These are phyloP conservation scores for Nomada fucata DNA, from an alignment of 2,888 invertebrate genomes.

Conservation along the genomic window DNA sequence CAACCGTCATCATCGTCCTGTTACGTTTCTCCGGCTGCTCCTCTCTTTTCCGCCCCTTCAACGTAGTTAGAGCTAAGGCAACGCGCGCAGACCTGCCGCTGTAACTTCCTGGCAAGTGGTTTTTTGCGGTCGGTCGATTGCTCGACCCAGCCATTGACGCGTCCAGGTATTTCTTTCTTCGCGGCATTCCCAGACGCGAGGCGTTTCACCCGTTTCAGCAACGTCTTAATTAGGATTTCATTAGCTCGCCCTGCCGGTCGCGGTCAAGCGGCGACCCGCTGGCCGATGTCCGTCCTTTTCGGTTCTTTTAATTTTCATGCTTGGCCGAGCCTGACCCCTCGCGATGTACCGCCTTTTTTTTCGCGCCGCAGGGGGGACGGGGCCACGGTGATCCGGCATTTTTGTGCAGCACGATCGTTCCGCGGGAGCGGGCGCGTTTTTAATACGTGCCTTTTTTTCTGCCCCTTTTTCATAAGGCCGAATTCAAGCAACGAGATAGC, in stretches of 20 bases:
- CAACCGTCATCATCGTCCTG: conserved; percentile 15
- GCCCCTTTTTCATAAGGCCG: not conserved
- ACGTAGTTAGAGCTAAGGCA: not conserved
- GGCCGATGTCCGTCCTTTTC: not conserved
- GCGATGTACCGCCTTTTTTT: conserved; percentile 3
- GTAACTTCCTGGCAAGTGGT: conserved; percentile 38
- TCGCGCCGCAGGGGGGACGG: not conserved
- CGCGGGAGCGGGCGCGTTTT: conserved; percentile 4
- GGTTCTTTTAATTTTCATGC: conserved; percentile 1
- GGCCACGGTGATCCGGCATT: not conserved
- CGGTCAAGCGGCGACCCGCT: conserved; percentile 21
- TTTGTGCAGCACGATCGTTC: not conserved
- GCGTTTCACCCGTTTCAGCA: conserved; percentile 39
- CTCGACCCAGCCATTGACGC: conserved; percentile 32
- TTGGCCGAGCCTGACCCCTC: not conserved
- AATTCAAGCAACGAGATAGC: not conserved
- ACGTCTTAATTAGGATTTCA: conserved; percentile 72
- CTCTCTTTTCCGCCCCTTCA: not conserved
- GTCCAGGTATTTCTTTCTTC: conserved; percentile 13
- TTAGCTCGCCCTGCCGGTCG: conserved; percentile 17
- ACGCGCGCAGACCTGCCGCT: conserved; percentile 27
- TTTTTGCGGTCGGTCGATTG: conserved; percentile 52
- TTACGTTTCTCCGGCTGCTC: conserved; percentile 14
- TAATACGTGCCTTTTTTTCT: not conserved
- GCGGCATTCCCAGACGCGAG: conserved; percentile 13